Evolutionary conservation across 2,888 invertebrate species (phyloP).

Genomic region (Drosophila neonasuta): DNA sequence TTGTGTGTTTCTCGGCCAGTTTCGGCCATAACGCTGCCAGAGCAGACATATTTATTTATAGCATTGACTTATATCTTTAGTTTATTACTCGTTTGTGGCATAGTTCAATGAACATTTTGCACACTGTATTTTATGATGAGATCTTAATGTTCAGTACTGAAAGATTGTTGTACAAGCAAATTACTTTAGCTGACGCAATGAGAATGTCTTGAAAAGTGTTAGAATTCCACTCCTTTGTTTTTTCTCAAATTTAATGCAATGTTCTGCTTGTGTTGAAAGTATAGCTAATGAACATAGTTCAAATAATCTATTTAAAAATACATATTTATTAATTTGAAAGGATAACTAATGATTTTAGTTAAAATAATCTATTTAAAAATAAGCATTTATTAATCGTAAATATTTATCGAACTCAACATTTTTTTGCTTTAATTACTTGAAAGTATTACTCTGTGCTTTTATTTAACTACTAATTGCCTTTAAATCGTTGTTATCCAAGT

Average conservation of each 20-base stretch:
- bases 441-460: too few species aligned
- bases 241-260: too few species aligned
- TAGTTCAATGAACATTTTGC: constrained; percentile 22
- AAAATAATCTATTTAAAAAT: too few species aligned
- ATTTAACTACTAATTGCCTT: background rate
- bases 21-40: constrained; percentile 18
- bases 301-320: too few species aligned
- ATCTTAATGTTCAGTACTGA: background rate
- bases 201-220: background rate
- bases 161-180: constrained; percentile 1
- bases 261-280: too few species aligned
- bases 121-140: constrained; percentile 5
- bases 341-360: too few species aligned
- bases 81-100: constrained; percentile 8
- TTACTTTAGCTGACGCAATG: background rate
- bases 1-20: constrained; percentile 7
- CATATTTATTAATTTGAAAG: too few species aligned
- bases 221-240: background rate
- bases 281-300: too few species aligned
- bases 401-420: too few species aligned
- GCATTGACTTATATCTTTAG: constrained; percentile 31
- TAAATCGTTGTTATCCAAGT: background rate
- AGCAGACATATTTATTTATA: constrained; percentile 25
- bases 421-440: too few species aligned
- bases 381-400: too few species aligned